Evolutionary conservation across 2,797 vertebrate genomes (phyloP), one percentile per base, ranked within the genome.

Genomic region (Staurois parvus): DNA sequence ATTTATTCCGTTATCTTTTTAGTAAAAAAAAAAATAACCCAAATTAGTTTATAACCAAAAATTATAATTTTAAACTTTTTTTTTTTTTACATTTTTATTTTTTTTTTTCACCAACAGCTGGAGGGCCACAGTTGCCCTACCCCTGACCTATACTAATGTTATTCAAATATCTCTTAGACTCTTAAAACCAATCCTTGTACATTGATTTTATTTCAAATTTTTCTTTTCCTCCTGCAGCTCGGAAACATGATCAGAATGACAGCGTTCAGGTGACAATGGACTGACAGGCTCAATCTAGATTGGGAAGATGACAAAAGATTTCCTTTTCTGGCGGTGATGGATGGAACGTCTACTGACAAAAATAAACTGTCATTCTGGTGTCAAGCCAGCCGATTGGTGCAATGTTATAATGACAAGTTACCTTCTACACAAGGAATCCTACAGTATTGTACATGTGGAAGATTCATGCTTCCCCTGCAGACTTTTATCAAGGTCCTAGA

Each of bases 221-320:
- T 48, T 69, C 2, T 48, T 79, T 29, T 62, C 64, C 6, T 62
- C 28, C 79, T 79, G 48, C 76, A 85, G 84, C 84, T 6, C 59
- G 84, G 45, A 85, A 85, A 80, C 84, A 85, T 13, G 84, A 85
- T 52, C 84, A 85, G 26, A 77, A 85, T 11, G 84, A 85, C 10
- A 85, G 84, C 30, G 77, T 85, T 21, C 77, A 85, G 15, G 70
- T 85, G 8, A 85, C 84, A 4, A 62, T 85, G 70, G 84, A 85
- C 12, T 85, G 72, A 85, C 2, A 2, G 13, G 26, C 26, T 66
- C 2, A 0, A 1, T 4, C 15, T 64, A 66, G 9, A 29, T 15
- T 66, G 64, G 12, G 28, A 29, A 28, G 24, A 12, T 2, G 42
- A 45, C 42, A 45, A 13, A 42, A 42, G 45, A 13, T 26, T 10